Percentiles rank a stretch among this genome's conserved stretches.
These are phyloP conservation scores for Nyctibius grandis DNA, from an alignment of 2,797 vertebrate genomes.

Conservation along the genomic window DNA sequence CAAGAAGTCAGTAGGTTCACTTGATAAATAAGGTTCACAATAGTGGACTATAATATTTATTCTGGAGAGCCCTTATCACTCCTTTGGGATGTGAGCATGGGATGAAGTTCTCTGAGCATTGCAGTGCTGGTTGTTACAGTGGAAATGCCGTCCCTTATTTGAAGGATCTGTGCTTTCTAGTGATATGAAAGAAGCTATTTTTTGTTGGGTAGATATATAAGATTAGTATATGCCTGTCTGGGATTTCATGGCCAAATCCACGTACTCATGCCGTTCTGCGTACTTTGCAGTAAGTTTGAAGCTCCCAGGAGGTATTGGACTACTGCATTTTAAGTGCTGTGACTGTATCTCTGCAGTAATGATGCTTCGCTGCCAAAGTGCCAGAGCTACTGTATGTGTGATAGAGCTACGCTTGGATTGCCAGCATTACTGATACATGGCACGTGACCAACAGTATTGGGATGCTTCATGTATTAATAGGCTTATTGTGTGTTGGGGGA, in stretches of 20 bases:
- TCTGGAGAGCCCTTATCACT: neutral
- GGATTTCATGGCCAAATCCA: neutral
- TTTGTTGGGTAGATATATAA: neutral
- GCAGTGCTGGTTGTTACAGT: neutral
- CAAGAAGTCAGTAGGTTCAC: neutral
- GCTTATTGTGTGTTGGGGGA: neutral
- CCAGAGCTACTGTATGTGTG: too few species aligned
- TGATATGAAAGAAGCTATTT: neutral
- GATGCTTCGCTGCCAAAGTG: neutral
- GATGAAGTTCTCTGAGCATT: neutral
- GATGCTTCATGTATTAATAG: neutral
- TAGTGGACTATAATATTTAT: neutral
- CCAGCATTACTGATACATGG: neutral
- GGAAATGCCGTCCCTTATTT: neutral
- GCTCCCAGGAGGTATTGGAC: neutral
- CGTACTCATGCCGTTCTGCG: neutral
- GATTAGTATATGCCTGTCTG: neutral
- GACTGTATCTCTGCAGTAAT: neutral
- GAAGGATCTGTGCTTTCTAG: neutral
- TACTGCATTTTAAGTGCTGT: neutral
- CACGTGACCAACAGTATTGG: rapidly evolving
- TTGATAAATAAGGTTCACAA: neutral
- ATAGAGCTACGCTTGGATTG: neutral
- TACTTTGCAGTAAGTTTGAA: neutral
- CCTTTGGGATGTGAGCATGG: neutral